Conservation (phyloP, 2,113 vertebrate species). For the Willisornis vidua region DNA sequence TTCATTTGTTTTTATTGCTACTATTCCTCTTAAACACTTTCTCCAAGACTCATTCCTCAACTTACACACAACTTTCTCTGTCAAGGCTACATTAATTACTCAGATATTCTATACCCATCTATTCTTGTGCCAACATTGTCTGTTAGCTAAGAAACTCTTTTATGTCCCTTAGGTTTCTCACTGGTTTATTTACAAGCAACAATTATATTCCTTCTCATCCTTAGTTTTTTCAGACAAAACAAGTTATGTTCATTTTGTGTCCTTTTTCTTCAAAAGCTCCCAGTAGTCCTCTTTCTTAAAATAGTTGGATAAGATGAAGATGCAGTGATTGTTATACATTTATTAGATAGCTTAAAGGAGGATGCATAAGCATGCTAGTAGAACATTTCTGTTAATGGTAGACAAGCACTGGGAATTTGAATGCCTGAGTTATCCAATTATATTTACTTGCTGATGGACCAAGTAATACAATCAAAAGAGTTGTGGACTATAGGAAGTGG, state of each 20-base stretch:
- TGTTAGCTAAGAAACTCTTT: not conserved
- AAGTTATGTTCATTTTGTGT: not conserved
- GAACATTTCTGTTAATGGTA: not conserved
- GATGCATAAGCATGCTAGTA: not conserved
- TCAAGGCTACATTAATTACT: not conserved
- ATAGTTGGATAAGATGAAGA: not conserved
- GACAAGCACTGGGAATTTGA: not conserved
- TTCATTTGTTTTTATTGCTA: not conserved
- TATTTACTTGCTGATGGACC: not conserved
- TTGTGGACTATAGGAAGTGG: not conserved
- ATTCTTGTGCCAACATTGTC: not conserved
- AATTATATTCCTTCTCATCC: not conserved
- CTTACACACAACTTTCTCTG: not conserved
- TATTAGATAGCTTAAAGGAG: not conserved
- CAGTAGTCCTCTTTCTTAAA: not conserved
- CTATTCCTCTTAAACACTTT: not conserved
- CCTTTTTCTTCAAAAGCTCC: not conserved
- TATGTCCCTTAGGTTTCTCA: not conserved
- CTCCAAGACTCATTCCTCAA: not conserved
- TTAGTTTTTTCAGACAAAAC: not conserved
- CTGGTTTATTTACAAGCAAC: not conserved
- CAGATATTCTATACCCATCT: not conserved
- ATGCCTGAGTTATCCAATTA: not conserved
- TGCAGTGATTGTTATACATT: not conserved
- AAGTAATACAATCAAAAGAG: not conserved